Base-by-base conservation (phyloP, 64 coral and sea anemone genomes). In the Hydrozoanthus tunicans region DNA sequence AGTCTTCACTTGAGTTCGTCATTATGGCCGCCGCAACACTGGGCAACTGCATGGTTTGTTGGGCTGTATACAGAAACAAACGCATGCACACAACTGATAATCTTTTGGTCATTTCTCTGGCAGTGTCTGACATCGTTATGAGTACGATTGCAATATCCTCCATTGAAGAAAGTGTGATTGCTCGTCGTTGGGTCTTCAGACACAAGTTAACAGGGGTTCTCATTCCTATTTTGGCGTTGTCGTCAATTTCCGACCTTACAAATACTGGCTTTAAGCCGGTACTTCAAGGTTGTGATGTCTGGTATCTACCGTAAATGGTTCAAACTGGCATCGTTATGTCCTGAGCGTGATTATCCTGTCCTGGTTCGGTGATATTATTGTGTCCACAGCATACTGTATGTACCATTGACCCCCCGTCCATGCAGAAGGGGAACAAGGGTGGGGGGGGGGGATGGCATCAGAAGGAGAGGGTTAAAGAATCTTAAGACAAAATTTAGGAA, bases 101-200 rank as follows among this genome's bases (percentile, higher is more conserved):
- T 64, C 86, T 85, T 20, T 92, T 85, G 80, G 82, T 92, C 73
- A 72, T 60, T 13, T 92, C 80, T 4, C 61, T 92, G 70, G 80
- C 91, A 14, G 56, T 85, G 23, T 57, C 91, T 56, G 91, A 85
- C 57, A 15, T 92, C 25, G 54, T 92, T 32, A 92, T 92, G 91
- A 57, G 79, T 5, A 9, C 70, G 3, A 12, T 77, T 6, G 90
- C 62, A 14, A 92, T 92, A 81, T 81, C 91, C 56, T 81, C 85
- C 54, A 92, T 70, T 9, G n/a, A 74, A 7, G 81, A 56, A 5
- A 61, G 79, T 53, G 26, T 57, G 67, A 27, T 85, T 14, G 80
- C 72, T 56, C 69, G 71, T 9, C 61, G 24, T 4, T 92, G 80
- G 81, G 58, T 92, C 8, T 85, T 92, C 8, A 81, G 80, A 27